Base-by-base conservation (phyloP, 2,888 invertebrate species). In the Drosophila paucipuncta region DNA sequence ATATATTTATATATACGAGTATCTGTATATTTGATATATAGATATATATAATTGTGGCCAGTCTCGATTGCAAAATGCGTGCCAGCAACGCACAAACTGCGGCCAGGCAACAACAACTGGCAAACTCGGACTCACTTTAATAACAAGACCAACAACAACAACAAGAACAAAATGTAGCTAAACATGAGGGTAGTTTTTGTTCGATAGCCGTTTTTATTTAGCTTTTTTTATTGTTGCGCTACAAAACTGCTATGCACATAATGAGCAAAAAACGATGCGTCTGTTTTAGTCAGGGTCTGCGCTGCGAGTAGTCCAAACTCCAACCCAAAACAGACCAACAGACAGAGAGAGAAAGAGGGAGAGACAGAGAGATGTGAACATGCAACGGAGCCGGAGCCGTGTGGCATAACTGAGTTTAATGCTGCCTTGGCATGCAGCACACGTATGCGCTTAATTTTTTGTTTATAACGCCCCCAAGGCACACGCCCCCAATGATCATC, bases 391-490 rank as follows among this genome's bases (percentile, higher is more conserved):
- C 4, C 47, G 43, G 31, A 31, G 31, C 31, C 31, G 31, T 47
- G 47, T 47, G 47, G 47, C 47, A 47, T 25, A 47, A 25, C 47
- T 37, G 70, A 58, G 43, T 47, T 47, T 25, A 59, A 22, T 28
- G 33, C 22, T 55, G 25, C 22, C 57, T 61, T 43, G 35, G 68
- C 65, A 90, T 85, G 86, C 89, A 82, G 53, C 78, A 76, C 87
- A 88, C 90, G 87, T 88, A 76, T 83, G 77, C 82, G 90, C 77
- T 89, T 90, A 85, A 89, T 90, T 88, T 88, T 89, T 87, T 87
- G 89, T 90, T 88, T 86, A 81, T 89, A 75, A 75, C 85, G 60
- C 83, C 71, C 55, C 64, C 62, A 75, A 71, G 73, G 52, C 62
- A 61, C 30, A 60, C 62, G 60, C 68, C 54, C 53, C 68, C 47